Evolutionary conservation across 1,140 invertebrate genomes (phyloP).

Genomic region (Glomeris maerens): DNA sequence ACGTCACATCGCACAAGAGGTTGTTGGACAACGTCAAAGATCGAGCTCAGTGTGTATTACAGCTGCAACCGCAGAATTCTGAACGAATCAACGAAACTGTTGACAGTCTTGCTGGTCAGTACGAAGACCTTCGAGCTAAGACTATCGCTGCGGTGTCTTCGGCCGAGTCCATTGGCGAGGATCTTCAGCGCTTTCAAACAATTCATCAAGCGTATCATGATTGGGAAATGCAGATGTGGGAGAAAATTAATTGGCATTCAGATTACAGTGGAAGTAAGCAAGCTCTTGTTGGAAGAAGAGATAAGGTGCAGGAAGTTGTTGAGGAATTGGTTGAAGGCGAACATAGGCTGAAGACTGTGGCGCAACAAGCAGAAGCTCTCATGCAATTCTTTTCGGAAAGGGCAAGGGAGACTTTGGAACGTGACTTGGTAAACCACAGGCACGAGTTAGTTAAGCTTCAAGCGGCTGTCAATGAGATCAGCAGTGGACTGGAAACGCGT

Average conservation of each 20-base stretch:
- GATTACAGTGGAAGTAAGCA: conserved; percentile 70
- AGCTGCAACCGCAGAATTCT: conserved; percentile 27
- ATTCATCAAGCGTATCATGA: conserved; percentile 69
- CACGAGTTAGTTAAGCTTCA: conserved; percentile 68
- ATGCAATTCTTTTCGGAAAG: conserved; percentile 32
- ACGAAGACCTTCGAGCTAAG: conserved; percentile 52
- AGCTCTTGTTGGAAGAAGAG: conserved; percentile 53
- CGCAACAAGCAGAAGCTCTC: conserved; percentile 46
- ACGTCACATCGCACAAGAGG: conserved; percentile 75
- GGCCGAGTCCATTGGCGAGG: conserved; percentile 31
- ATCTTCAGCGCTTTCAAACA: conserved; percentile 69
- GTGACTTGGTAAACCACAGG: conserved; percentile 20
- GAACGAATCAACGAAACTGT: conserved; percentile 37
- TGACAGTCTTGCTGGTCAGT: conserved; percentile 51
- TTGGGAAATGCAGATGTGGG: conserved; percentile 75
- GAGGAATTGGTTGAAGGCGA: conserved; percentile 57
- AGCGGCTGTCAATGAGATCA: conserved; percentile 55
- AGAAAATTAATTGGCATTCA: conserved; percentile 40
- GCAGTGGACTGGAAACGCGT: conserved; percentile 61
- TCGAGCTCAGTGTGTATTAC: conserved; percentile 56
- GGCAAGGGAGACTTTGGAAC: neutral
- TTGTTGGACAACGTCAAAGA: conserved; percentile 77
- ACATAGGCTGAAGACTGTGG: conserved; percentile 50
- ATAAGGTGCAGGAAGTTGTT: conserved; percentile 47
- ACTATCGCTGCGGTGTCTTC: conserved; percentile 30